Conservation (phyloP, 2,113 vertebrate genomes). For the Aptenodytes forsteri region DNA sequence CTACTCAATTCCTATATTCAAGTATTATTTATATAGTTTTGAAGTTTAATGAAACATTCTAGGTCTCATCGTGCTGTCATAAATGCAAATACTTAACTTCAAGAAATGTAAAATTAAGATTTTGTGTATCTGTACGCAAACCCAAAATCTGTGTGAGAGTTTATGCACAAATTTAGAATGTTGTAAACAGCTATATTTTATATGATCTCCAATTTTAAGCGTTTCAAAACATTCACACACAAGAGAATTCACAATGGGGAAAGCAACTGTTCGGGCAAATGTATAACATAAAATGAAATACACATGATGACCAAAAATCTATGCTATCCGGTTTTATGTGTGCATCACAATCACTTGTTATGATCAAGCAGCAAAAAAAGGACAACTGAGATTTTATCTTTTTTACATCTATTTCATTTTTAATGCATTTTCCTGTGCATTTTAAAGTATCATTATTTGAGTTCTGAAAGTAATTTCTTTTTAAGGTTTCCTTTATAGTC, state of each 20-base stretch:
- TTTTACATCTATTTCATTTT: neutral
- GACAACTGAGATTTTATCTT: neutral
- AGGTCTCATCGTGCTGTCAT: neutral
- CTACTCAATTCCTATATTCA: neutral
- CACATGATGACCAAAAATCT: neutral
- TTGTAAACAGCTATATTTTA: neutral
- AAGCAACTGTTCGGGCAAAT: neutral
- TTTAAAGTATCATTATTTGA: neutral
- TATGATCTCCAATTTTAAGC: neutral
- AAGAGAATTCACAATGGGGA: neutral
- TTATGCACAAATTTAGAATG: neutral
- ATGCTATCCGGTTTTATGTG: neutral
- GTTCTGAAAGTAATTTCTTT: conserved; percentile 1
- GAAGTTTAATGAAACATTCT: neutral
- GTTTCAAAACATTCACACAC: neutral
- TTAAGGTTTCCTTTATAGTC: neutral
- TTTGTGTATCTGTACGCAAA: neutral
- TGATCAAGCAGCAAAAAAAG: neutral
- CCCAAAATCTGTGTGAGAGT: neutral
- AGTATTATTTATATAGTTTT: neutral
- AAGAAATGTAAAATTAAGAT: neutral
- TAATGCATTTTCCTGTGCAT: neutral
- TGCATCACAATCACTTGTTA: neutral
- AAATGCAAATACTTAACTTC: neutral
- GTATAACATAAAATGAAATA: neutral